These are phyloP conservation scores for Sitta carolinensis DNA, from an alignment of 2,797 vertebrate species.

Conservation along the genomic window DNA sequence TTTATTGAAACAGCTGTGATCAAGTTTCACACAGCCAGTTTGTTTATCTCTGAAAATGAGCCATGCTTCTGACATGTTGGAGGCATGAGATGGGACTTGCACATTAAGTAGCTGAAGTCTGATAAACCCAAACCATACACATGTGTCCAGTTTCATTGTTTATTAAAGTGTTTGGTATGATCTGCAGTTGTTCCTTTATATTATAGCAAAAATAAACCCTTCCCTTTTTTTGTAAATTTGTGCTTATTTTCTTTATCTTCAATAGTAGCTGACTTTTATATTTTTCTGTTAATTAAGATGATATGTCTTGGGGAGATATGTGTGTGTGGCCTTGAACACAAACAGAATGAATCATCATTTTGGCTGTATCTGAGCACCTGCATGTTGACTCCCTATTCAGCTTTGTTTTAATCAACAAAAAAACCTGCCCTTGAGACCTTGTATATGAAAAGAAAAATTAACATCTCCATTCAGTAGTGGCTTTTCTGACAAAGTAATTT, in stretches of 20 bases:
- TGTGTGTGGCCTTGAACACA: background rate
- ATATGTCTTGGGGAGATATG: background rate
- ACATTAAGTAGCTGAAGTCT: background rate
- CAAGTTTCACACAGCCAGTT: background rate
- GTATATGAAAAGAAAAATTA: background rate
- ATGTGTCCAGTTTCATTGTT: background rate
- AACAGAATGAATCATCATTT: slow-evolving; percentile 25
- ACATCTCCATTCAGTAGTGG: background rate
- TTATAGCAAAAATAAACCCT: background rate
- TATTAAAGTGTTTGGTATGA: background rate
- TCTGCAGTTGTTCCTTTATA: background rate
- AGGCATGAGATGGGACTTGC: background rate
- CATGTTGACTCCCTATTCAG: background rate
- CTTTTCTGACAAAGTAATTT: background rate
- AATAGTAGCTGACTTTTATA: background rate
- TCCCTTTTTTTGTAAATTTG: background rate
- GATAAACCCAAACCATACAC: background rate
- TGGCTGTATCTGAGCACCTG: background rate
- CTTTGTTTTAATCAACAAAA: background rate
- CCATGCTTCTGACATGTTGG: background rate
- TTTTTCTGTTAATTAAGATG: background rate
- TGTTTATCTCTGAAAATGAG: slow-evolving; percentile 2
- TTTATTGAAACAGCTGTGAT: background rate
- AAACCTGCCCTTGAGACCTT: background rate
- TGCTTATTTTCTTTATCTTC: background rate